Evolutionary conservation across 2,797 vertebrate genomes (phyloP), one percentile per base, ranked within the genome.

Genomic region (Urocyon cinereoargenteus): DNA sequence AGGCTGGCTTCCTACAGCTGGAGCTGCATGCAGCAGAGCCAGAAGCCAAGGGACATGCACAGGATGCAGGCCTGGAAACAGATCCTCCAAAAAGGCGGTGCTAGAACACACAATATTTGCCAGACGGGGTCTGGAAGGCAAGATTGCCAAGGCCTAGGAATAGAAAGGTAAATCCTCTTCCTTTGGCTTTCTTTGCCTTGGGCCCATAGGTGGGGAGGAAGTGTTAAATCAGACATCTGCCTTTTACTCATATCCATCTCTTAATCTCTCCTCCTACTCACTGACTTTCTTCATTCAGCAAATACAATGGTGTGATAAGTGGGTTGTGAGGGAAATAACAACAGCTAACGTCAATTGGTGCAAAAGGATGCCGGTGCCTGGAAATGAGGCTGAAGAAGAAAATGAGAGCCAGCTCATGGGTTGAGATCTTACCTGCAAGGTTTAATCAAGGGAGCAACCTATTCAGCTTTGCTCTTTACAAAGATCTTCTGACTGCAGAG

Each of bases 251-350:
- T 61, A 36, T 16, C 31, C 51, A 24, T 45, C 45, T 87, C 77
- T 85, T 85, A 72, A 82, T 86, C 55, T 53, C 62, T 73, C 6
- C 77, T 89, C 55, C 87, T 31, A 40, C 59, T 92, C 91, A n/a
- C 77, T 92, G 28, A 40, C 70, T 90, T 91, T 90, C 84, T 81
- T 78, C 75, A 64, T 40, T 83, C 36, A 70, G 36, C 61, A 92
- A 96, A 70, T 36, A 68, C n/a, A 18, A 5, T 78, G 79, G 28
- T 78, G 28, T 93, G 22, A 70, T 73, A 68, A 94, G 68, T 70
- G 66, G 21, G 26, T n/a, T 49, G 26, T 34, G 31, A 70, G 31
- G 11, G 12, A 45, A 79, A 91, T 55, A 59, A 64, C 6, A 73
- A 85, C 62, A 26, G 72, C 40, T 55, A 77, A 89, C 11, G 34